phyloP scores from a whole-genome alignment of 1,140 invertebrate species.

The Cyclargus thomasi region DNA sequence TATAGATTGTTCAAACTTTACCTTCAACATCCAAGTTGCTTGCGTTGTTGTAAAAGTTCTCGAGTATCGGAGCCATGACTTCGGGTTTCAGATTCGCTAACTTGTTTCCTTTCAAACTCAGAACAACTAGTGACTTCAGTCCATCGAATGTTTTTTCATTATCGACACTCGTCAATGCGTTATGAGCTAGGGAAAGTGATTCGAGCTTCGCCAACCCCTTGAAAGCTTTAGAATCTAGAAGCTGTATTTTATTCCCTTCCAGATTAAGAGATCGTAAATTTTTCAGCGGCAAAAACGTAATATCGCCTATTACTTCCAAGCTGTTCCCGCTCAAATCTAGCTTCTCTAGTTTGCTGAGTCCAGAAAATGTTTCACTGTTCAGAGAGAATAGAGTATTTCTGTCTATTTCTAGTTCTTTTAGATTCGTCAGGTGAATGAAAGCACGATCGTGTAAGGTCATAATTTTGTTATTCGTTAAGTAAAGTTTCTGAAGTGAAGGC shows the following conservation, averaged over 20 bases:
- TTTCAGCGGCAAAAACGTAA: constrained; percentile 83
- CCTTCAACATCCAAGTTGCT: constrained; percentile 78
- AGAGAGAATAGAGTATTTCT: constrained; percentile 82
- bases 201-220: constrained; percentile 80
- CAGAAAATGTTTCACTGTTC: constrained; percentile 82
- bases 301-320: constrained; percentile 82
- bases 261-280: constrained; percentile 81
- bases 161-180: constrained; percentile 79
- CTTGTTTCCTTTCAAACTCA: constrained; percentile 83
- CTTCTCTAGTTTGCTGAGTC: constrained; percentile 78
- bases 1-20: constrained; percentile 23
- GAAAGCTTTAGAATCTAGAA: constrained; percentile 82
- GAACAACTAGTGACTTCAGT: constrained; percentile 70
- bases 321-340: constrained; percentile 81
- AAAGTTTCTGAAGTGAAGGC: constrained; percentile 79
- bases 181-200: constrained; percentile 81
- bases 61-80: constrained; percentile 82
- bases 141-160: constrained; percentile 78
- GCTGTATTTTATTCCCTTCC: constrained; percentile 80
- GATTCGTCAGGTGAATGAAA: constrained; percentile 78
- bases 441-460: constrained; percentile 82
- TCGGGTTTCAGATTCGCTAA: constrained; percentile 81
- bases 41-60: constrained; percentile 80
- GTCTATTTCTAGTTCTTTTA: constrained; percentile 82
- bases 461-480: constrained; percentile 83